Evolutionary conservation across 2,797 vertebrate species (phyloP).

Genomic region (Sebastes dallii): DNA sequence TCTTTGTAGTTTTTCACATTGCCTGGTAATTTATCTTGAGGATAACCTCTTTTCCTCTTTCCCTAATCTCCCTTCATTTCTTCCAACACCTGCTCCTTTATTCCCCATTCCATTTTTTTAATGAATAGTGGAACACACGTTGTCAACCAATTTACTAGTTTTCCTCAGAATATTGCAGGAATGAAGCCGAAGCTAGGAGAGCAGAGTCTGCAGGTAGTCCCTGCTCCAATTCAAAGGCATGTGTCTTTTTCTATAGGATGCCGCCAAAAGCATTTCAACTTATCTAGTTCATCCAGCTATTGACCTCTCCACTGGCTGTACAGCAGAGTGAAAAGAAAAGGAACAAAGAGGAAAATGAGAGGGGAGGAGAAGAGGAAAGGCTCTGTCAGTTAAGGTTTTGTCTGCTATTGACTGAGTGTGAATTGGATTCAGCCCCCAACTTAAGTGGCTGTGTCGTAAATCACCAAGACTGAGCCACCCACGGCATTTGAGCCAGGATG

Average conservation of each 20-base stretch:
- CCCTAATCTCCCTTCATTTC: constrained; percentile 20
- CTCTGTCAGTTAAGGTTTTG: constrained; percentile 43
- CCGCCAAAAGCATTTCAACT: background rate
- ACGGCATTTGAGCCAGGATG: background rate
- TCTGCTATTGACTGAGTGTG: constrained; percentile 49
- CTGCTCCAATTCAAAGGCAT: background rate
- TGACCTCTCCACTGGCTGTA: background rate
- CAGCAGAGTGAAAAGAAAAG: constrained; percentile 6
- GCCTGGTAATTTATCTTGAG: constrained; percentile 13
- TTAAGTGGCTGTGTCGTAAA: constrained; percentile 21
- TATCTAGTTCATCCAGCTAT: background rate
- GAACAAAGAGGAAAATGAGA: constrained; percentile 31
- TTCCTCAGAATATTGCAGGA: background rate
- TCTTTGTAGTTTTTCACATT: background rate
- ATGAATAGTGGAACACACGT: background rate
- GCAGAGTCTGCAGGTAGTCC: background rate
- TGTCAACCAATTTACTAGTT: constrained; percentile 1
- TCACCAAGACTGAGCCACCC: background rate
- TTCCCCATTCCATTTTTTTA: background rate
- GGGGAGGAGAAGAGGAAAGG: constrained; percentile 30
- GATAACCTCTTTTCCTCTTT: background rate
- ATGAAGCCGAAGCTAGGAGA: constrained; percentile 8
- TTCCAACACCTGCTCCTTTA: constrained; percentile 50
- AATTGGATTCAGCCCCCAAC: constrained; percentile 38
- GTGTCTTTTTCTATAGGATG: background rate